phyloP scores from a whole-genome alignment of 2,888 invertebrate species.

The Chromoteleia sp. region DNA sequence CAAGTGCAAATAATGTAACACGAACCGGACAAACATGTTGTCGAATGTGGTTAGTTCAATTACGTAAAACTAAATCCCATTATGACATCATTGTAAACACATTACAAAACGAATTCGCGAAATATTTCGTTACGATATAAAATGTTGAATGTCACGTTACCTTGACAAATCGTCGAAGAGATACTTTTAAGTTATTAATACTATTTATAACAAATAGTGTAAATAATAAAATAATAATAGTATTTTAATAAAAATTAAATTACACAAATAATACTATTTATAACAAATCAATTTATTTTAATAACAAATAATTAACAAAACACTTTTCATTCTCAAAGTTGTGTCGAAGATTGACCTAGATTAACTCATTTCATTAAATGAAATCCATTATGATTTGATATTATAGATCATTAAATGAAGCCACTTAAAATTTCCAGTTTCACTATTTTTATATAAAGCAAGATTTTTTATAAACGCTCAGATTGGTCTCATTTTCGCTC shows the following conservation, averaged over 20 bases:
- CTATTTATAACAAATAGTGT: too few species aligned
- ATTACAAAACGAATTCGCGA: constrained; percentile 48
- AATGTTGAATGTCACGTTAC: constrained; percentile 14
- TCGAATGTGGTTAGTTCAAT: constrained; percentile 47
- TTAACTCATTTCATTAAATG: too few species aligned
- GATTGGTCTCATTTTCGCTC: too few species aligned
- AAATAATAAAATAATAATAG: too few species aligned
- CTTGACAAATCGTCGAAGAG: constrained; percentile 12
- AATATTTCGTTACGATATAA: constrained; percentile 37
- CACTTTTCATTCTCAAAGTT: too few species aligned
- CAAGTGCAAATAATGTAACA: constrained; percentile 43
- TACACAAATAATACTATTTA: constrained; percentile 10
- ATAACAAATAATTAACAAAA: too few species aligned
- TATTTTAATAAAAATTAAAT: too few species aligned
- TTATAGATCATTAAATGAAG: too few species aligned
- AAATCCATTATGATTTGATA: too few species aligned
- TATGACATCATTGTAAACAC: constrained; percentile 53
- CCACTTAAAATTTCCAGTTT: too few species aligned
- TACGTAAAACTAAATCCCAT: constrained; percentile 60
- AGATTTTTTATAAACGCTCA: too few species aligned
- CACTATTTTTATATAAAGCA: too few species aligned
- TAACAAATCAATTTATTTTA: neutral
- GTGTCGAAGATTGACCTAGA: neutral
- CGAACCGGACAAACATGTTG: constrained; percentile 47
- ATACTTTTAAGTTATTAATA: neutral